phyloP scores from a whole-genome alignment of 2,888 invertebrate genomes.

The Limnephilus auricula region DNA sequence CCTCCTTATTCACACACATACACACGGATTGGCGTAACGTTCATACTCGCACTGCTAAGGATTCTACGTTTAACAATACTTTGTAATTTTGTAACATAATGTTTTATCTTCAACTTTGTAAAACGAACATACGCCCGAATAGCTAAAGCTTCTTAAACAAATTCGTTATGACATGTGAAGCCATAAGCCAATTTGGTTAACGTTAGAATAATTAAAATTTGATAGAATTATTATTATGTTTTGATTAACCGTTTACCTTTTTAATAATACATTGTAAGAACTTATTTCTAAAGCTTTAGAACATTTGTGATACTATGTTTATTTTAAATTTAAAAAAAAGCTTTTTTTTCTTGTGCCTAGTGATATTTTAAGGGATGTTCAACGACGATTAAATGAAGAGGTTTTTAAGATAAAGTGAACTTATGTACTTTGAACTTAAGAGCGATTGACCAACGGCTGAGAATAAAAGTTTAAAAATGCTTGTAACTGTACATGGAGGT shows the following conservation, averaged over 20 bases:
- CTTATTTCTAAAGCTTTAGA: too few relatives aligned
- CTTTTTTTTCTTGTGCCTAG: too few relatives aligned
- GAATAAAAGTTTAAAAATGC: too few relatives aligned
- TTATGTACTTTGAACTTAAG: background rate
- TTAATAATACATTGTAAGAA: too few relatives aligned
- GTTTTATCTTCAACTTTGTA: slow-evolving; percentile 38
- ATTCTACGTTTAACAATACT: slow-evolving; percentile 26
- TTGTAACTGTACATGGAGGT: too few relatives aligned
- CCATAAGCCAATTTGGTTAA: background rate
- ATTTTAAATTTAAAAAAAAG: background rate
- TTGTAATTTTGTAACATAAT: slow-evolving; percentile 14
- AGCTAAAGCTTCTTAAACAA: background rate
- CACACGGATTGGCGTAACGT: background rate
- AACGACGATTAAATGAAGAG: too few relatives aligned
- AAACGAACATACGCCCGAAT: background rate
- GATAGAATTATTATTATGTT: background rate
- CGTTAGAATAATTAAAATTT: background rate
- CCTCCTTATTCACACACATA: background rate
- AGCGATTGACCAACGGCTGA: too few relatives aligned
- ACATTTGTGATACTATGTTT: background rate
- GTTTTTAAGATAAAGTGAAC: background rate
- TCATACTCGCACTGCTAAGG: background rate
- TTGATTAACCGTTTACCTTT: background rate
- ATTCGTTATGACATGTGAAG: background rate
- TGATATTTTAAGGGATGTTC: background rate